A percentile compares a stretch with the other conserved stretches of the same genome.
phyloP scores from a whole-genome alignment of 2,888 invertebrate genomes.

The Nomada lathburiana region DNA sequence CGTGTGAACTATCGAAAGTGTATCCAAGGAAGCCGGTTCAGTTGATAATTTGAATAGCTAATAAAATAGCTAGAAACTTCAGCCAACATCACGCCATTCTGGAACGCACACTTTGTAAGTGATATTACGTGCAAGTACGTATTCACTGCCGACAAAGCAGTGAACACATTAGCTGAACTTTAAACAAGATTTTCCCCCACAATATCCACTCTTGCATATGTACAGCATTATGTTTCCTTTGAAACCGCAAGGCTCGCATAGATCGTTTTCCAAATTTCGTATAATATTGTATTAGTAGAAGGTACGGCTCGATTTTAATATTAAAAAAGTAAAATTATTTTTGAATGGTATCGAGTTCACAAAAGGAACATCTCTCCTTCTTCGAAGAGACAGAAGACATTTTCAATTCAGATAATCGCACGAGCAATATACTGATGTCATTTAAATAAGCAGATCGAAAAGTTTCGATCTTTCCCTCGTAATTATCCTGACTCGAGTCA shows the following conservation, averaged over 20 bases:
- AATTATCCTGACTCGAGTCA: background rate
- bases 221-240: background rate
- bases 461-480: background rate
- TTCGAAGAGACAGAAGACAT: too few relatives aligned
- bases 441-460: background rate
- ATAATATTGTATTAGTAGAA: too few relatives aligned
- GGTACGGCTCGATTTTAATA: too few relatives aligned
- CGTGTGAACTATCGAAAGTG: background rate
- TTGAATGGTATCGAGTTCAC: too few relatives aligned
- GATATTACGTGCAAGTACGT: conserved; percentile 1
- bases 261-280: too few relatives aligned
- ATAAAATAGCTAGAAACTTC: background rate
- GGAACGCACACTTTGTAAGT: background rate
- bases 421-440: too few relatives aligned
- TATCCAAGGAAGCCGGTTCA: background rate
- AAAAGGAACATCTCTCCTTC: too few relatives aligned
- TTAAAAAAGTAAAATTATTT: too few relatives aligned
- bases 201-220: background rate
- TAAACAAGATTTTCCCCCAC: conserved; percentile 5
- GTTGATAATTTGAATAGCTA: conserved; percentile 1
- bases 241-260: too few relatives aligned
- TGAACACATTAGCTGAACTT: background rate
- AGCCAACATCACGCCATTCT: background rate
- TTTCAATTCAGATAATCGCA: too few relatives aligned
- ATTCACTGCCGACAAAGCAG: conserved; percentile 3